Percentiles rank a stretch among this genome's conserved stretches.
These are phyloP conservation scores for Poeciliopsis paucimaculata DNA, from an alignment of 2,797 vertebrate genomes.

Conservation along the genomic window DNA sequence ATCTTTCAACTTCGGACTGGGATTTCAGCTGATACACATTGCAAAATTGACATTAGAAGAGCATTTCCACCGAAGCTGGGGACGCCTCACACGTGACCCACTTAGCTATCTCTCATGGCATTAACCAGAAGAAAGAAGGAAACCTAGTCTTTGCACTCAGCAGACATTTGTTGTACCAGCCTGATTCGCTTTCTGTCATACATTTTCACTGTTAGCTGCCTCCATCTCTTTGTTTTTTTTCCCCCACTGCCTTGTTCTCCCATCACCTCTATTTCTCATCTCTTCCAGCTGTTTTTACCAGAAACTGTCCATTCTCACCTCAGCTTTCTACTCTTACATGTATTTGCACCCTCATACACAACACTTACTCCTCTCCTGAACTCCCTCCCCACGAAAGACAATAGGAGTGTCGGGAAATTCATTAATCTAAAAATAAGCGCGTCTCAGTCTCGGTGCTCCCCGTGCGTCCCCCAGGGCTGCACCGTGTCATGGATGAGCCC, in stretches of 20 bases:
- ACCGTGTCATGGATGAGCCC: constrained; percentile 73
- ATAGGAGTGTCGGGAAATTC: constrained; percentile 72
- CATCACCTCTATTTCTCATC: constrained; percentile 25
- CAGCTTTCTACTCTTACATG: constrained; percentile 27
- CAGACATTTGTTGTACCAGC: not conserved
- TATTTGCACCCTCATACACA: constrained; percentile 4
- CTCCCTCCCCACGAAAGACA: constrained; percentile 31
- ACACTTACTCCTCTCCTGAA: constrained; percentile 8
- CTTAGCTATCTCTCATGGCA: constrained; percentile 27
- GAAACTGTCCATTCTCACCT: constrained; percentile 29
- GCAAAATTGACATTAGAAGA: constrained; percentile 10
- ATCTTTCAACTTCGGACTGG: not conserved
- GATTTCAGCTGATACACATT: not conserved
- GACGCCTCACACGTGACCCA: constrained; percentile 32
- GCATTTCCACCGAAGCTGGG: constrained; percentile 25
- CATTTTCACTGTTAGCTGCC: constrained; percentile 9
- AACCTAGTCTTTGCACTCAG: constrained; percentile 29
- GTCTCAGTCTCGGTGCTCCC: constrained; percentile 58
- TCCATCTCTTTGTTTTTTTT: constrained; percentile 6
- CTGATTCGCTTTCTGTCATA: constrained; percentile 6
- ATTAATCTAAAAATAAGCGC: constrained; percentile 82
- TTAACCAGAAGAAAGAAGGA: constrained; percentile 22
- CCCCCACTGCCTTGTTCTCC: constrained; percentile 5
- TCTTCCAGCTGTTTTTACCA: constrained; percentile 34
- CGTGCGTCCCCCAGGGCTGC: constrained; percentile 65